Evolutionary conservation across 2,888 invertebrate genomes (phyloP), one percentile per base, ranked within the genome.

Genomic region (Drosophila mimetica): DNA sequence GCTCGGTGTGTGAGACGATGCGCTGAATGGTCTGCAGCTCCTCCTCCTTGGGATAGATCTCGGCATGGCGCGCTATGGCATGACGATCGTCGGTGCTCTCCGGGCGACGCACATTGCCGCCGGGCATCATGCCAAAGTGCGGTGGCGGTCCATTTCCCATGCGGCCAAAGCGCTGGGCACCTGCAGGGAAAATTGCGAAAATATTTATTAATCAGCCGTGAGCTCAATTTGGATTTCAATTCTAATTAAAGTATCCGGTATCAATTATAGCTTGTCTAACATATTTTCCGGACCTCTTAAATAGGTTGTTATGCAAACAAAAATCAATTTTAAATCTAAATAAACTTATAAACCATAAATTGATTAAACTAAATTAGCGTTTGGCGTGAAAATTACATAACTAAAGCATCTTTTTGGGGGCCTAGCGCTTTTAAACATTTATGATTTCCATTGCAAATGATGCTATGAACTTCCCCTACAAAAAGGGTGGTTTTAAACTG

Each of bases 51-150:
- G 99, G 99, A 93, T 98, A 98, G 84, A 99, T 97, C 74, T 96
- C 96, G 0, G 96, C 95, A 92, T 99, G 99, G 86, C 97, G 96
- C 52, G 97, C 96, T 91, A 97, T 95, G 63, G 99, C 97, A 93
- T 99, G 98, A 9, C 98, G 95, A 92, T 99, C 99, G 92, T 99
- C 99, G 16, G 96, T 95, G n/a, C 97, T 96, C 92, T 98, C 98
- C 0, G 96, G 96, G 51, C 97, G 94, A 20, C 98, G 94, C 28
- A 89, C 84, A 55, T 84, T 85, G 4, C 79, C 88, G 47, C 94
- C 94, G 13, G 94, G 94, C 75, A 94, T 93, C 92, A 92, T 91
- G 69, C 94, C 93, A 89, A 93, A 93, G 90, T 93, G 93, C 42
- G 93, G 93, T 50, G 92, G 92, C 4, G 91, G 92, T 9, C 92